phyloP scores from a whole-genome alignment of 2,797 vertebrate genomes.

The Staurois parvus region DNA sequence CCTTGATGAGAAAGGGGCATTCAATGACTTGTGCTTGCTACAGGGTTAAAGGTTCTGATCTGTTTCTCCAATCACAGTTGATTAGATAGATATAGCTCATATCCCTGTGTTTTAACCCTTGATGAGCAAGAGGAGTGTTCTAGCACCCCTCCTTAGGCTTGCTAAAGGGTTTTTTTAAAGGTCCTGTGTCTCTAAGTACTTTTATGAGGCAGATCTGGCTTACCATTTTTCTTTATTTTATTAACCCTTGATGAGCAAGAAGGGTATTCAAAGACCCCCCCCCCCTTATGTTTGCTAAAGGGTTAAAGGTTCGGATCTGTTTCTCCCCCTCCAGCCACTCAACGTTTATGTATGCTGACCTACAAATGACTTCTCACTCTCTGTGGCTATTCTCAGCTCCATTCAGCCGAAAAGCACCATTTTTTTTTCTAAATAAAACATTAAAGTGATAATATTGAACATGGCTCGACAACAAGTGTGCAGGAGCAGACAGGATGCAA shows the following conservation, averaged over 20 bases:
- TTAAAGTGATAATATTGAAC: conserved; percentile 42
- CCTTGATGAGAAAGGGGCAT: no score
- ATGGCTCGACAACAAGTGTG: conserved; percentile 18
- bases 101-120: no score
- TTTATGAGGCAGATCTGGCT: not conserved
- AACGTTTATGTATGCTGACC: conserved; percentile 69
- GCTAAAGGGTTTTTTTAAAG: no score
- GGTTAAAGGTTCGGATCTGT: conserved; percentile 65
- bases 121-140: no score
- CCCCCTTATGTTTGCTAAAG: not conserved
- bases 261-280: not conserved
- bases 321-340: conserved; percentile 49
- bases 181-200: no score
- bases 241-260: conserved; percentile 6
- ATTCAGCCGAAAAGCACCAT: conserved; percentile 61
- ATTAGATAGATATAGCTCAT: no score
- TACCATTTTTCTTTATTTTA: not conserved
- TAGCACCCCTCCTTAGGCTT: no score
- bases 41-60: no score
- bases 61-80: no score
- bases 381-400: conserved; percentile 65
- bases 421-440: conserved; percentile 31
- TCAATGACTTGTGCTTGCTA: no score
- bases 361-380: conserved; percentile 78
- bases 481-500: not conserved